A percentile compares a stretch with the other conserved stretches of the same genome.
Evolutionary conservation across 2,888 invertebrate species (phyloP).

Genomic region (Chromoteleia sp.): DNA sequence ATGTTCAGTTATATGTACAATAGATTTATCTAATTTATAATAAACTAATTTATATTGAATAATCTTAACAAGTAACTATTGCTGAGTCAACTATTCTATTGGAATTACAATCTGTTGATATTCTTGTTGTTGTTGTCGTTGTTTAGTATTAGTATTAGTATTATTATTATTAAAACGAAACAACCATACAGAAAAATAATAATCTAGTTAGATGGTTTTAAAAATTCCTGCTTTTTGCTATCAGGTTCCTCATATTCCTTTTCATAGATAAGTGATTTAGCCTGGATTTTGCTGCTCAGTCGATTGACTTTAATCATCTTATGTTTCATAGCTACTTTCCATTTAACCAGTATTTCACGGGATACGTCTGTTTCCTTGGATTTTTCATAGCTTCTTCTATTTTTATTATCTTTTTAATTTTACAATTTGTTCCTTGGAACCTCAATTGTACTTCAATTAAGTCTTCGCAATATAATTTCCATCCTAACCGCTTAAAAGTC

Average conservation of each 20-base stretch:
- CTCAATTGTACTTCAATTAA: constrained; percentile 94
- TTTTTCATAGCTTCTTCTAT: constrained; percentile 85
- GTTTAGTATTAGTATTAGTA: neutral
- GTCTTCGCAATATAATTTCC: constrained; percentile 92
- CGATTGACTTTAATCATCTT: constrained; percentile 76
- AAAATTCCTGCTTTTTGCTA: constrained; percentile 77
- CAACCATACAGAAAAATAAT: constrained; percentile 4
- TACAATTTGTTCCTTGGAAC: constrained; percentile 96
- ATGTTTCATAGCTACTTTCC: constrained; percentile 84
- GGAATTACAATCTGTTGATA: no score
- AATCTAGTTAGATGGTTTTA: constrained; percentile 77
- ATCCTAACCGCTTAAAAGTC: no score
- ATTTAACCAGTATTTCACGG: constrained; percentile 89
- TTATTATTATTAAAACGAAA: neutral
- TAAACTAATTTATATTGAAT: no score
- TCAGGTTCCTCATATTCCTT: no score
- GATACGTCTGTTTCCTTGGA: constrained; percentile 86
- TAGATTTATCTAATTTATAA: no score
- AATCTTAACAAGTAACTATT: neutral
- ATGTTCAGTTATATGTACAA: no score
- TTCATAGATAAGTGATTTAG: constrained; percentile 19
- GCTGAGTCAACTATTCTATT: neutral
- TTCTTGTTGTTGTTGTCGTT: no score
- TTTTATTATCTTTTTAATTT: constrained; percentile 93
- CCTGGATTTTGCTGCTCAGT: constrained; percentile 21